Evolutionary conservation across 2,888 invertebrate species (phyloP).

Genomic region (Cheilosia soror): DNA sequence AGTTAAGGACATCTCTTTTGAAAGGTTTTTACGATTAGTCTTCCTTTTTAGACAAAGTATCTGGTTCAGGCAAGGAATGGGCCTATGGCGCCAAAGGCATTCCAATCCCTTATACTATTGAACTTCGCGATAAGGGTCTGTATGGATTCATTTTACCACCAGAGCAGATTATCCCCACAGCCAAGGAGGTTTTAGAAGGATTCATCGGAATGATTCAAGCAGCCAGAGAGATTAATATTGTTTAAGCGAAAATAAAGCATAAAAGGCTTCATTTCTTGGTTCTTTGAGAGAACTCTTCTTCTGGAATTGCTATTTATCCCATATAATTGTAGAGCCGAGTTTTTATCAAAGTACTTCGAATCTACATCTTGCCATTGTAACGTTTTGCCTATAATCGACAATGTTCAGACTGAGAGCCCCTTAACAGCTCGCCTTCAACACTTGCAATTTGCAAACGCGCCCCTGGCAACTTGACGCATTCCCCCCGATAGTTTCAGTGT

Average conservation of each 20-base stretch:
- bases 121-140: slow-evolving; percentile 87
- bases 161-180: slow-evolving; percentile 86
- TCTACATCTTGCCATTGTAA: too few relatives aligned
- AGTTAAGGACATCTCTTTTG: slow-evolving; percentile 20
- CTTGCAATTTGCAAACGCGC: too few relatives aligned
- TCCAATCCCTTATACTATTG: slow-evolving; percentile 86
- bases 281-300: too few relatives aligned
- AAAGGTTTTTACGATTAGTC: background rate
- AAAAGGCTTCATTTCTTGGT: background rate
- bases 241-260: slow-evolving; percentile 4
- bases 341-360: too few relatives aligned
- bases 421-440: too few relatives aligned
- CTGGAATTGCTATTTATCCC: too few relatives aligned
- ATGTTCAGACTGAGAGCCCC: too few relatives aligned
- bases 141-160: slow-evolving; percentile 89
- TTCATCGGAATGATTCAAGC: slow-evolving; percentile 85
- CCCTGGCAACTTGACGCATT: too few relatives aligned
- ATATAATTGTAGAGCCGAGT: too few relatives aligned
- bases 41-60: slow-evolving; percentile 81
- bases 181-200: slow-evolving; percentile 86
- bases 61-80: slow-evolving; percentile 85
- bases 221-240: slow-evolving; percentile 81
- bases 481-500: too few relatives aligned
- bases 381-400: too few relatives aligned
- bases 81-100: slow-evolving; percentile 85